A percentile compares a stretch with the other conserved stretches of the same genome.
These are phyloP conservation scores for Spodoptera exigua DNA, from an alignment of 2,888 invertebrate genomes.

Conservation along the genomic window DNA sequence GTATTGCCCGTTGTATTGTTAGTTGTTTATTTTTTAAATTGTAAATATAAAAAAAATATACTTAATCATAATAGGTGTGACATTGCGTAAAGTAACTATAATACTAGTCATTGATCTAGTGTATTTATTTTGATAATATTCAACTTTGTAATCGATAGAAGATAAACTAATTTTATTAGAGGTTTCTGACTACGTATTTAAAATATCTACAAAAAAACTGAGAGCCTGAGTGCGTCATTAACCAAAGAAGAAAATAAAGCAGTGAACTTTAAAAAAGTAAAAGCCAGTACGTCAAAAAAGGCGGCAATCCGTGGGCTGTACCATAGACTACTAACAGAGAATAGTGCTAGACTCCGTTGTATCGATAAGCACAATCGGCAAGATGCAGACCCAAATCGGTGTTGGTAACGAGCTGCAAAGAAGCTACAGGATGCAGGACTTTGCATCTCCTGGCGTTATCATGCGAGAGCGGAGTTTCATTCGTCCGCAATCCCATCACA, in stretches of 20 bases:
- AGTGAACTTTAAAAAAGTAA: constrained; percentile 56
- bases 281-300: constrained; percentile 50
- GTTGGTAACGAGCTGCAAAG: constrained; percentile 84
- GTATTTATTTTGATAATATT: constrained; percentile 81
- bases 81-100: constrained; percentile 80
- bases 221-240: constrained; percentile 67
- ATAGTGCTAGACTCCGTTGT: constrained; percentile 39
- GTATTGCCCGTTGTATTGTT: constrained; percentile 76
- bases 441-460: constrained; percentile 88
- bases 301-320: constrained; percentile 48
- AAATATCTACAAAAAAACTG: constrained; percentile 41
- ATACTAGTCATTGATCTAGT: constrained; percentile 89
- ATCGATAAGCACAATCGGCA: constrained; percentile 54
- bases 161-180: constrained; percentile 57
- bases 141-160: constrained; percentile 63
- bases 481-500: constrained; percentile 90
- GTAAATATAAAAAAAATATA: constrained; percentile 62
- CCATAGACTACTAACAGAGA: constrained; percentile 48
- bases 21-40: constrained; percentile 70
- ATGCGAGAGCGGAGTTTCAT: constrained; percentile 93
- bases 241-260: constrained; percentile 72
- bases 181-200: constrained; percentile 52
- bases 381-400: constrained; percentile 86
- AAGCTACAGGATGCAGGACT: constrained; percentile 88
- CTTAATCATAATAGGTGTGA: constrained; percentile 72